These are phyloP conservation scores for Myotis yumanensis DNA, from an alignment of 2,113 vertebrate species.

Conservation along the genomic window DNA sequence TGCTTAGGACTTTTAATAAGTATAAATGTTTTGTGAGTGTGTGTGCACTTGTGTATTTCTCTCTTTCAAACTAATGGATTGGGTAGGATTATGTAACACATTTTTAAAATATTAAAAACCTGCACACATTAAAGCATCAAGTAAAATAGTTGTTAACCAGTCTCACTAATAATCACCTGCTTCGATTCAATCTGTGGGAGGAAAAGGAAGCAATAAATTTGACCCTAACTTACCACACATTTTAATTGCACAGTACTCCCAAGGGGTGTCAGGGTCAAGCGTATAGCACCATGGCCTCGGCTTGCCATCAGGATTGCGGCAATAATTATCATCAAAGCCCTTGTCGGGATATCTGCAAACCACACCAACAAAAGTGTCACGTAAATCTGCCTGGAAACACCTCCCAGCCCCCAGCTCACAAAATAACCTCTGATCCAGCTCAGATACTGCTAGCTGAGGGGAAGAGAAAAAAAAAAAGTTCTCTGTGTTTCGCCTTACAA, in stretches of 20 bases:
- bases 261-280: conserved; percentile 93
- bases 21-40: not conserved
- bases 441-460: conserved; percentile 27
- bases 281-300: conserved; percentile 98
- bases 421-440: conserved; percentile 43
- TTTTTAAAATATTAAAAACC: conserved; percentile 67
- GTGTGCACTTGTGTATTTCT: not conserved
- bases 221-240: conserved; percentile 91
- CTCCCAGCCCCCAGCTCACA: conserved; percentile 35
- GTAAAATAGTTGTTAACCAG: conserved; percentile 67
- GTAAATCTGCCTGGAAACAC: conserved; percentile 77
- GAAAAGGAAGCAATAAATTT: conserved; percentile 89
- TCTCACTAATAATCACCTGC: conserved; percentile 60
- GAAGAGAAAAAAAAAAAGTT: not conserved
- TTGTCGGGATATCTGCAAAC: conserved; percentile 94
- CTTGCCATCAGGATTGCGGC: conserved; percentile 97
- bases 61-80: not conserved
- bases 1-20: not conserved
- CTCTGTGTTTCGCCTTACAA: not conserved
- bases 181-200: conserved; percentile 76
- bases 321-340: conserved; percentile 99
- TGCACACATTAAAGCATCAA: conserved; percentile 52
- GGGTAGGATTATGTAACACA: not conserved
- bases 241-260: conserved; percentile 99
- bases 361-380: conserved; percentile 82